Evolutionary conservation across 2,888 invertebrate species (phyloP), one percentile per base, ranked within the genome.

Genomic region (Heliconius sara): DNA sequence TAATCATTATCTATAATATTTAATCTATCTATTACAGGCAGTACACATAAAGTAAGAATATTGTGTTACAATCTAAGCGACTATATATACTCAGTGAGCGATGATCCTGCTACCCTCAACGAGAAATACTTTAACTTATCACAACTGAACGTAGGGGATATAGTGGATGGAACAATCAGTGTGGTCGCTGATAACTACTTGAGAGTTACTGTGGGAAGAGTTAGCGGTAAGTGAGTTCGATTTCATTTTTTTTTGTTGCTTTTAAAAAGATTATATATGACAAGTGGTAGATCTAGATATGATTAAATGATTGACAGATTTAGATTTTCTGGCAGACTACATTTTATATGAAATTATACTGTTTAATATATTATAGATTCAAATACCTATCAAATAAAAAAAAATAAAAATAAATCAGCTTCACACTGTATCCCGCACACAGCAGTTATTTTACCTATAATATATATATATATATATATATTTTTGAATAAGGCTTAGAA

Each of bases 61-160:
- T 88, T 97, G 0, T 95, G 96, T 78, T 97, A 97, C 91, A 96
- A 97, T 89, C 90, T 95, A 43, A 94, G 97, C 70, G 97, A 97
- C 86, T 95, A 95, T 82, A 86, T 96, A 52, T 97, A 97, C 89
- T 95, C 97, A 13, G 97, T 97, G 85, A 96, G 96, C 3, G 96
- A 97, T 90, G 96, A 97, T 88, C 89, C 95, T 2, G 85, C 90
- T 0, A 82, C 96, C 5, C 85, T 97, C 2, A 89, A 93, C 47
- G 96, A 97, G 87, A 95, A 94, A 83, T 91, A 95, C 87, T 97
- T 97, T 87, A 91, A 91, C 2, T 81, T 94, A 57, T 85, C 89
- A 0, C 96, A 96, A 86, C 86, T 97, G 1, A 86, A 88, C 25
- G 84, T 95, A 0, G 97, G 96, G 0, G 95, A 96, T 71, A 83